phyloP scores from a whole-genome alignment of 2,888 invertebrate genomes.

The Tinea pellionella region DNA sequence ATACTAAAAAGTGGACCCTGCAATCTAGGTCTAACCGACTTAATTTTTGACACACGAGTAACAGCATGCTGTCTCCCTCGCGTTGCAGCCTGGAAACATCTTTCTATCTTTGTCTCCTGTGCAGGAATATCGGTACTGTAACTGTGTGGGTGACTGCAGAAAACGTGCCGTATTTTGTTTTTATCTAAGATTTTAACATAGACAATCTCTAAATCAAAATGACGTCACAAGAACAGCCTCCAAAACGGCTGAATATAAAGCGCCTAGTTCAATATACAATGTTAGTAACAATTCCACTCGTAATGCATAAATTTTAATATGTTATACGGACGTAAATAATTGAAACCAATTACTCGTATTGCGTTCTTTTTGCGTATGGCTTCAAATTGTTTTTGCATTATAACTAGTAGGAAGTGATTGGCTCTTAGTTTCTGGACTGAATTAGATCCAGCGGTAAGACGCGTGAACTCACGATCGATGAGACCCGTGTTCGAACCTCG shows the following conservation, averaged over 20 bases:
- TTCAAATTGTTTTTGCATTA: neutral
- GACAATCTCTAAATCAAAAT: neutral
- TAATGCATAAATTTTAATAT: neutral
- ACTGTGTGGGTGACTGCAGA: neutral
- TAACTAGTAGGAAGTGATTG: neutral
- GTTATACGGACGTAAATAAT: slow-evolving; percentile 26
- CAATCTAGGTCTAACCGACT: too few species aligned
- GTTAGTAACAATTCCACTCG: neutral
- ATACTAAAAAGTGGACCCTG: too few species aligned
- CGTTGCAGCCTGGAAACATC: too few species aligned
- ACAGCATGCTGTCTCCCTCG: too few species aligned
- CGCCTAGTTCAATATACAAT: too few species aligned
- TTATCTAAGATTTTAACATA: neutral
- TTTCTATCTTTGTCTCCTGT: too few species aligned
- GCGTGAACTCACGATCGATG: too few species aligned
- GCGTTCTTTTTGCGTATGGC: slow-evolving; percentile 27
- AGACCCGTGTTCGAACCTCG: too few species aligned
- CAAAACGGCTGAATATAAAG: too few species aligned
- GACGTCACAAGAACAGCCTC: neutral
- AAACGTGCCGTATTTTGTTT: neutral
- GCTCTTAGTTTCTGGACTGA: neutral
- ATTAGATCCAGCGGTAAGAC: too few species aligned
- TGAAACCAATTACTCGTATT: slow-evolving; percentile 44
- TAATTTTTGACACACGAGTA: too few species aligned
- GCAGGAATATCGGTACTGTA: too few species aligned